Evolutionary conservation across 2,888 invertebrate genomes (phyloP).

Genomic region (Graphium colonna): DNA sequence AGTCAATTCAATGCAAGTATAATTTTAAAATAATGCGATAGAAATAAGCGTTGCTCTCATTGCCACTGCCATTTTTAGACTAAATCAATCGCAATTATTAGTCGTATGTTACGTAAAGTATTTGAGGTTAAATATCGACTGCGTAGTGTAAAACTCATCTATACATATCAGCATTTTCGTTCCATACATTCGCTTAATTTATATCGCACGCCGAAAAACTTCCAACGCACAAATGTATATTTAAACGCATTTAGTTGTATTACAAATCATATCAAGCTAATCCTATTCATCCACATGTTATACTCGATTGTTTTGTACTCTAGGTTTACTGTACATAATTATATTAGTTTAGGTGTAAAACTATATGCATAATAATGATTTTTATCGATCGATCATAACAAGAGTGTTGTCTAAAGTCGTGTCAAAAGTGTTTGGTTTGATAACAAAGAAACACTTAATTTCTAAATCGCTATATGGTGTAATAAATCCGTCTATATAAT

Average conservation of each 20-base stretch:
- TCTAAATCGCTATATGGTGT: too few species aligned
- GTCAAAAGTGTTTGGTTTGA: neutral
- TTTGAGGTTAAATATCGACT: slow-evolving; percentile 5
- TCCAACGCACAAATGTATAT: neutral
- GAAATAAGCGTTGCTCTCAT: neutral
- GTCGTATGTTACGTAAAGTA: slow-evolving; percentile 6
- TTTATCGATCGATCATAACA: neutral
- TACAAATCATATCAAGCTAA: slow-evolving; percentile 9
- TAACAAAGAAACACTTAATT: too few species aligned
- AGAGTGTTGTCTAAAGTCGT: slow-evolving; percentile 1
- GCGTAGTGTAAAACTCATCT: slow-evolving; percentile 5
- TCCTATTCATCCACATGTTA: slow-evolving; percentile 3
- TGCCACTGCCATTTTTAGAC: slow-evolving; percentile 4
- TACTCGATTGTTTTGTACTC: neutral
- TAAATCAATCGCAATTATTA: slow-evolving; percentile 8
- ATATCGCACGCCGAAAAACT: slow-evolving; percentile 4
- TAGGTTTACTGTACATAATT: slow-evolving; percentile 14
- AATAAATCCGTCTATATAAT: too few species aligned
- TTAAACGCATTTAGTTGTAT: neutral
- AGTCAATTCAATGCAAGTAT: neutral
- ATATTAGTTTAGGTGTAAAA: slow-evolving; percentile 9
- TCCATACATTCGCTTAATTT: neutral
- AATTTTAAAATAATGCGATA: neutral
- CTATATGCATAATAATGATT: slow-evolving; percentile 2
- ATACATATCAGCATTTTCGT: slow-evolving; percentile 10